Conservation (phyloP, 1,140 invertebrate genomes). For the Caenorhabditis elegans region WBcel235 BX284603.4:10355501-10356000, state of each 20-base stretch:
- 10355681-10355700: neutral
- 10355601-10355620: neutral
- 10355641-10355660: neutral
- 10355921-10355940: no score
- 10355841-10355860: no score
- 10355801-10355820: no score
- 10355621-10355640: neutral
- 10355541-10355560: neutral
- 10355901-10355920: no score
- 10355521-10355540: neutral
- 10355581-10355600: neutral
- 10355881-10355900: no score
- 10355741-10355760: no score
- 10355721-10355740: neutral
- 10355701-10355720: neutral
- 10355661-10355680: constrained; percentile 7
- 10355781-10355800: no score
- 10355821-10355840: no score
- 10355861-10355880: no score
- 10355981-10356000: neutral
- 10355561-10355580: no score
- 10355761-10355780: no score
- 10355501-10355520: neutral
- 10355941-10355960: no score
- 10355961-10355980: neutral